Conservation (phyloP, 1,140 invertebrate genomes). For the Homalodisca vitripennis region DNA sequence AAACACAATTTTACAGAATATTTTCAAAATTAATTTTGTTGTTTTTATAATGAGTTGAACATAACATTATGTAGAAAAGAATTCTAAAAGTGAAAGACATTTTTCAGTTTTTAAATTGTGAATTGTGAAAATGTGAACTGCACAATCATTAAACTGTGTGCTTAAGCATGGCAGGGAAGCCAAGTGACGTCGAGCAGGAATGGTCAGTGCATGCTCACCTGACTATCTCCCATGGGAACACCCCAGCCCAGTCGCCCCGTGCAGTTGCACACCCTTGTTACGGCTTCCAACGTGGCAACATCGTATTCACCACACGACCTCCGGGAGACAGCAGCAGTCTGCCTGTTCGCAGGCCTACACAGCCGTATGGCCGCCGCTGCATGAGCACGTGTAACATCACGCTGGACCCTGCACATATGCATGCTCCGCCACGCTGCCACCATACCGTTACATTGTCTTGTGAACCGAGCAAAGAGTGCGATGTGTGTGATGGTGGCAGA, state of each 20-base stretch:
- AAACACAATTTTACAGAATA: too few relatives aligned
- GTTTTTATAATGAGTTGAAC: too few relatives aligned
- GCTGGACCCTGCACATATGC: constrained; percentile 40
- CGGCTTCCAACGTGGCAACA: constrained; percentile 55
- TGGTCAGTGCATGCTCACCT: constrained; percentile 63
- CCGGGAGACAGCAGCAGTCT: constrained; percentile 44
- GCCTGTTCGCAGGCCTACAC: constrained; percentile 41
- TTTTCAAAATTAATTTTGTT: too few relatives aligned
- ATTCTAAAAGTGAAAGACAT: too few relatives aligned
- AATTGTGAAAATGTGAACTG: constrained; percentile 8
- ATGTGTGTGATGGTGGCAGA: constrained; percentile 23
- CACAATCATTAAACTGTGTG: neutral
- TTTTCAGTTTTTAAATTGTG: too few relatives aligned
- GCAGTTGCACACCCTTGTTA: constrained; percentile 38
- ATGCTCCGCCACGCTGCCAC: constrained; percentile 12
- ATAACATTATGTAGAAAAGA: too few relatives aligned
- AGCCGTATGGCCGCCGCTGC: constrained; percentile 53
- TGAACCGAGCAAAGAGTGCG: constrained; percentile 18
- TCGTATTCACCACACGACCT: constrained; percentile 53
- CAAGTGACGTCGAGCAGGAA: constrained; percentile 45
- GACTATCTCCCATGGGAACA: constrained; percentile 51
- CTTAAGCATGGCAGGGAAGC: constrained; percentile 11
- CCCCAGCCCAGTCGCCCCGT: constrained; percentile 21
- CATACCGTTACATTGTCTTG: constrained; percentile 39
- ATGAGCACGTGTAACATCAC: constrained; percentile 69